Conservation (phyloP, 2,113 vertebrate species). For the Phrynosoma blainvillii region DNA sequence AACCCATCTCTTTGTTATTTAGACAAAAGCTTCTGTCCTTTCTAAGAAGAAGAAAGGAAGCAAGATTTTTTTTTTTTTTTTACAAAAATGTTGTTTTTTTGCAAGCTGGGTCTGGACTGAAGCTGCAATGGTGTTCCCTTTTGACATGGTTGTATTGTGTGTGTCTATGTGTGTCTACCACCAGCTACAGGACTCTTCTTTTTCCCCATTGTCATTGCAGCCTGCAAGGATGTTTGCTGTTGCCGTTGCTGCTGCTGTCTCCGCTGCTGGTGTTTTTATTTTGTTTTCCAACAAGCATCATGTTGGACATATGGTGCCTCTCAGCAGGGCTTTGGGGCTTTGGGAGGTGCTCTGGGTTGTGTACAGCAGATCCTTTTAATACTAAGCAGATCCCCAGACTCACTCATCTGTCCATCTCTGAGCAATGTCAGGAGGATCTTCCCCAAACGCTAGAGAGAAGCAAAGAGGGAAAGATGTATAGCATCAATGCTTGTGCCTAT, state of each 20-base stretch:
- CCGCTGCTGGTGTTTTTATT: not conserved
- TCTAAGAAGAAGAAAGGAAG: too few species aligned
- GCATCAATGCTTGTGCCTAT: too few species aligned
- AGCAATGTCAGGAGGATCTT: not conserved
- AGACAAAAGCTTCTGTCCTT: not conserved
- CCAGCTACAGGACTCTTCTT: too few species aligned
- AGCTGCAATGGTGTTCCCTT: not conserved
- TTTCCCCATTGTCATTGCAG: too few species aligned
- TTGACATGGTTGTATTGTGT: too few species aligned
- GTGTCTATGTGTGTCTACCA: too few species aligned
- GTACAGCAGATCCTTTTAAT: not conserved
- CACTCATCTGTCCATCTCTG: not conserved
- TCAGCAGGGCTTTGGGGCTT: not conserved
- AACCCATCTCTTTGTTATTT: not conserved
- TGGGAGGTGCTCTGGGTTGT: not conserved
- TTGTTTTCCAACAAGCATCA: not conserved
- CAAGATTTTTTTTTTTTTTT: too few species aligned
- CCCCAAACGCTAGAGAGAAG: not conserved
- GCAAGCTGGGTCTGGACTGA: not conserved
- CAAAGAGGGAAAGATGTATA: too few species aligned
- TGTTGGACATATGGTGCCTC: slow-evolving; percentile 1
- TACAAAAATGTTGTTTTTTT: not conserved
- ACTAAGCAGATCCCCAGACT: not conserved
- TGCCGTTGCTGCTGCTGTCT: not conserved
- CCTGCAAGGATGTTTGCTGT: not conserved